Percentiles rank a stretch among this genome's conserved stretches.
Evolutionary conservation across 2,888 invertebrate genomes (phyloP).

Genomic region (Amiota minor): DNA sequence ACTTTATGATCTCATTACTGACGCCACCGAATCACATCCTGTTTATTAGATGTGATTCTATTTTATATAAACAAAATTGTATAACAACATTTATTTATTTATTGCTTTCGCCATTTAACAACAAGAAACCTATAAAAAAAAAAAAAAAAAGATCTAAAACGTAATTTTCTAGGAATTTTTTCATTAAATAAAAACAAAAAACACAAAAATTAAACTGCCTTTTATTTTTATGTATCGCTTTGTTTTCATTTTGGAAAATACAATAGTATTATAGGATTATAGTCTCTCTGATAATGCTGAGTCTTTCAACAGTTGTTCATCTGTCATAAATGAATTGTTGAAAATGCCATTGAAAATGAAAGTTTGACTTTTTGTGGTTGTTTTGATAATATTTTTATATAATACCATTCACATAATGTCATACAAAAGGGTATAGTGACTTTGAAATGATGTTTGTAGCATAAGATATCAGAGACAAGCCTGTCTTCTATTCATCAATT

Average conservation of each 20-base stretch:
- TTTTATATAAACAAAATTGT: no score
- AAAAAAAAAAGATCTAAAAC: not conserved
- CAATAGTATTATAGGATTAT: no score
- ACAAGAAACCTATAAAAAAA: not conserved
- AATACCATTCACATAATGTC: not conserved
- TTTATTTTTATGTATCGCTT: no score
- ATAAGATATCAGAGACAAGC: not conserved
- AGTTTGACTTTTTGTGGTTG: constrained; percentile 18
- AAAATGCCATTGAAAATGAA: constrained; percentile 16
- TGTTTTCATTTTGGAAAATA: no score
- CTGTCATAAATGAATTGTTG: constrained; percentile 16
- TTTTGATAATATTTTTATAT: not conserved
- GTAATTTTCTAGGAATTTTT: constrained; percentile 9
- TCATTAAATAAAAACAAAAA: not conserved
- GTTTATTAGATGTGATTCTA: constrained; percentile 46
- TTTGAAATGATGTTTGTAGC: not conserved
- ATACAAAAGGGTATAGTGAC: not conserved
- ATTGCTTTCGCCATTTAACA: constrained; percentile 53
- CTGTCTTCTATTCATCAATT: no score
- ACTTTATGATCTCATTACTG: no score
- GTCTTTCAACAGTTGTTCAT: constrained; percentile 15
- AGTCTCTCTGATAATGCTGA: no score
- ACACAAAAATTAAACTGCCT: not conserved
- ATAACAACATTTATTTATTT: constrained; percentile 11
- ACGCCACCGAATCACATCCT: constrained; percentile 48